Percentiles rank a stretch among this genome's conserved stretches.
Evolutionary conservation across 2,113 vertebrate species (phyloP).

Genomic region (Hemiprocne comata): DNA sequence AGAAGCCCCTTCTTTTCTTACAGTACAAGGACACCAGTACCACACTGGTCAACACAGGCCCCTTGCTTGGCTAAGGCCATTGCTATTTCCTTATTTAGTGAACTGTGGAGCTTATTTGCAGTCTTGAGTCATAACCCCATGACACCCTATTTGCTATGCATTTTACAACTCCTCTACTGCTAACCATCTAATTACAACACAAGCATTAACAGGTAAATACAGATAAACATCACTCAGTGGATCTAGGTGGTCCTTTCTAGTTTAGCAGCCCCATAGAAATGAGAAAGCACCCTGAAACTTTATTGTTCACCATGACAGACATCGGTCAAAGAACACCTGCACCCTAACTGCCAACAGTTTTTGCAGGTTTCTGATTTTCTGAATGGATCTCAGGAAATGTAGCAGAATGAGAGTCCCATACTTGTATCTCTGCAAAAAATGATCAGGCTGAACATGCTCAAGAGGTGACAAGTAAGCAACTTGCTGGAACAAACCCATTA

Average conservation of each 20-base stretch:
- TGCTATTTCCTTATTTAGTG: neutral
- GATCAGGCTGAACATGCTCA: neutral
- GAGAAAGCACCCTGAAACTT: neutral
- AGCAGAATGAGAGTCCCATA: neutral
- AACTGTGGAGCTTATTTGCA: neutral
- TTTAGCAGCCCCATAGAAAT: neutral
- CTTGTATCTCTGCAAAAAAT: neutral
- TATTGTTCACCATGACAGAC: neutral
- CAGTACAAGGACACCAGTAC: neutral
- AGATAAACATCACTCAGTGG: neutral
- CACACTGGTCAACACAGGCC: fast-evolving
- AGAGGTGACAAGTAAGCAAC: neutral
- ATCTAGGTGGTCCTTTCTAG: neutral
- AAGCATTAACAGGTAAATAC: neutral
- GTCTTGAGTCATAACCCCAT: neutral
- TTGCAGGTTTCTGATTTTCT: neutral
- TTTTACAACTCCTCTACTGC: neutral
- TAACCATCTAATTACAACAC: neutral
- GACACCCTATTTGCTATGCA: neutral
- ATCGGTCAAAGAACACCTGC: neutral
- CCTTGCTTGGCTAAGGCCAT: neutral
- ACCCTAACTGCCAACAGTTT: neutral
- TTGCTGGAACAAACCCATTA: neutral
- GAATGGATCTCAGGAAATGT: neutral
- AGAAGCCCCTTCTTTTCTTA: neutral